Conservation (phyloP, 2,888 invertebrate species). For the Sphecodes monilicornis region DNA sequence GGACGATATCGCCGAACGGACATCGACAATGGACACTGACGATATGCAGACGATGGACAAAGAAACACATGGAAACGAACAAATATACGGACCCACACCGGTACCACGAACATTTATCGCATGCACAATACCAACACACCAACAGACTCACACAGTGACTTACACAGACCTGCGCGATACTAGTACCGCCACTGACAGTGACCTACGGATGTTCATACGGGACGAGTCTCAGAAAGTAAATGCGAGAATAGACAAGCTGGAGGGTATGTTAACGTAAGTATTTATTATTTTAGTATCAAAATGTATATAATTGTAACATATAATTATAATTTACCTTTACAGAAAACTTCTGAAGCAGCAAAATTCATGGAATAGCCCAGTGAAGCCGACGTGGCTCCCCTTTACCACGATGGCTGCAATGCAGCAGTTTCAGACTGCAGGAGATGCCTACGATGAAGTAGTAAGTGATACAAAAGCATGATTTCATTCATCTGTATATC, state of each 20-base stretch:
- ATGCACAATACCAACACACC: background rate
- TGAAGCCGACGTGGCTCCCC: background rate
- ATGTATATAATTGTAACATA: background rate
- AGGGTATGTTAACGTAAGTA: conserved; percentile 1
- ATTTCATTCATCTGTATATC: background rate
- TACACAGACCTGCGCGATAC: background rate
- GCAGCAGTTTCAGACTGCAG: background rate
- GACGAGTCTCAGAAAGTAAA: background rate
- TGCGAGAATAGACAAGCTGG: background rate
- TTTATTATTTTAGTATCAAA: background rate
- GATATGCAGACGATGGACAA: background rate
- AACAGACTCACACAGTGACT: background rate
- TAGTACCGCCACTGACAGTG: background rate
- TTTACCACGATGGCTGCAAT: background rate
- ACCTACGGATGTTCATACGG: background rate
- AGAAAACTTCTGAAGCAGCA: background rate
- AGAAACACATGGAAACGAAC: background rate
- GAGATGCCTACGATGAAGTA: background rate
- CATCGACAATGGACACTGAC: background rate
- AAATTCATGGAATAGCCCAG: background rate
- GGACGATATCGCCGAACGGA: background rate
- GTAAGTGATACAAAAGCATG: background rate
- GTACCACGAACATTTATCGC: background rate
- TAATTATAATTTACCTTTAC: background rate
- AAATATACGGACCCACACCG: background rate